Base-by-base conservation (phyloP, 2,888 invertebrate genomes). In the Bombylius discolor region DNA sequence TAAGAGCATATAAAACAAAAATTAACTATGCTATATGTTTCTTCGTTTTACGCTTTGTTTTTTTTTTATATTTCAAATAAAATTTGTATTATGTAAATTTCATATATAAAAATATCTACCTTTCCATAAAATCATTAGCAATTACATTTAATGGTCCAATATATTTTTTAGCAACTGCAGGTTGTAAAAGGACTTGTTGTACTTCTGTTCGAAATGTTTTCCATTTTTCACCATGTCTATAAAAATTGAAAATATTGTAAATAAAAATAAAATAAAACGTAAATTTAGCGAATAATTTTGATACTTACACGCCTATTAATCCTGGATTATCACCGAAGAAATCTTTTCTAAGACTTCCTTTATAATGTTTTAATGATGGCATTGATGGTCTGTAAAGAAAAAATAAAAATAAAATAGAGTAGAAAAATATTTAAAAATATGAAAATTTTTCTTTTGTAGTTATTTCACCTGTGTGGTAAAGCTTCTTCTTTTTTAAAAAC, bases 201-300 rank as follows among this genome's bases (percentile, higher is more conserved):
- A 91, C 89, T 72, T 87, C 86, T 57, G 84, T 84, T 61, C 93
- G 79, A 68, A 93, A 86, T 62, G 79, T 79, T 67, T 92, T 87
- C 93, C 93, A 94, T 65, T 85, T 84, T 66, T 85, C 82, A 0
- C 92, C 93, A 70, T 92, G 91, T 60, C 92, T 93, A 73, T 56
- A 49, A 11, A 42, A 42, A 47, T n/a, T 9, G n/a, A 52, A 48
- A 49, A 39, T 48, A 34, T 45, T 47, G 52, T 33, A 52, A 51
- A 39, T 32, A 52, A 44, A 52, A 46, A 32, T 36, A 32, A 23
- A 23, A 23, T 23, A 12, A 52, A 50, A 49, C 14, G 54, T 49
- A 53, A 54, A 52, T 52, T 49, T 52, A 31, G 7, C 3, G n/a
- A 42, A 13, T 11, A 32, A 47, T 52, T 55, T 23, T 23, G 50